Percentiles rank a stretch among this genome's conserved stretches.
phyloP scores from a whole-genome alignment of 2,113 vertebrate genomes.

The Notothenia coriiceps region DNA sequence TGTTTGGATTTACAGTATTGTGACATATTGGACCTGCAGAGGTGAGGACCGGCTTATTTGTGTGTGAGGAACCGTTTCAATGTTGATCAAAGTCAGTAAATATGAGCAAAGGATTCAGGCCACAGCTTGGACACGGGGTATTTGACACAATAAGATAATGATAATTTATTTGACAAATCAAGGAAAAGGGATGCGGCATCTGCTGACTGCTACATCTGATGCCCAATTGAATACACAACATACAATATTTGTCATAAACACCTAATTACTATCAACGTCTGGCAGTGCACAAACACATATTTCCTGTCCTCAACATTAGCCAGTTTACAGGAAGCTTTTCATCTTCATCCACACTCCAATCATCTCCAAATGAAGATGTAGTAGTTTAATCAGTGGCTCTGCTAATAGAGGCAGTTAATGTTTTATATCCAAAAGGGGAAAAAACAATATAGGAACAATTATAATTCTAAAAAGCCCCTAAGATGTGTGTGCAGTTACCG shows the following conservation, averaged over 20 bases:
- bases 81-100: slow-evolving; percentile 13
- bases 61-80: neutral
- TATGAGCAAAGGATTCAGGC: neutral
- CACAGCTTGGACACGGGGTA: slow-evolving; percentile 16
- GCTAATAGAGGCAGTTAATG: slow-evolving; percentile 29
- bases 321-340: slow-evolving; percentile 40
- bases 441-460: slow-evolving; percentile 20
- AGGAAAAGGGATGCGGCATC: slow-evolving; percentile 31
- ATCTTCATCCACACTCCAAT: slow-evolving; percentile 39
- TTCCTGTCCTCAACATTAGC: slow-evolving; percentile 42
- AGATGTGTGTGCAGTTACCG: slow-evolving; percentile 18
- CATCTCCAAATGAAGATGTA: slow-evolving; percentile 46
- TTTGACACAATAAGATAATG: slow-evolving; percentile 33
- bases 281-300: neutral
- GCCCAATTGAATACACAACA: slow-evolving; percentile 54
- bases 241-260: slow-evolving; percentile 60
- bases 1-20: neutral
- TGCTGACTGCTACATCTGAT: slow-evolving; percentile 40
- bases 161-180: slow-evolving; percentile 54
- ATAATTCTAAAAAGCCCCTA: neutral
- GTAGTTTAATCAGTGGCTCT: slow-evolving; percentile 20
- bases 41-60: neutral
- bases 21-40: slow-evolving; percentile 5
- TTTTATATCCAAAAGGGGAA: neutral
- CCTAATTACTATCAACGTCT: slow-evolving; percentile 56